A percentile compares a stretch with the other conserved stretches of the same genome.
These are phyloP conservation scores for Zaprionus nigranus DNA, from an alignment of 1,140 invertebrate species.

Conservation along the genomic window DNA sequence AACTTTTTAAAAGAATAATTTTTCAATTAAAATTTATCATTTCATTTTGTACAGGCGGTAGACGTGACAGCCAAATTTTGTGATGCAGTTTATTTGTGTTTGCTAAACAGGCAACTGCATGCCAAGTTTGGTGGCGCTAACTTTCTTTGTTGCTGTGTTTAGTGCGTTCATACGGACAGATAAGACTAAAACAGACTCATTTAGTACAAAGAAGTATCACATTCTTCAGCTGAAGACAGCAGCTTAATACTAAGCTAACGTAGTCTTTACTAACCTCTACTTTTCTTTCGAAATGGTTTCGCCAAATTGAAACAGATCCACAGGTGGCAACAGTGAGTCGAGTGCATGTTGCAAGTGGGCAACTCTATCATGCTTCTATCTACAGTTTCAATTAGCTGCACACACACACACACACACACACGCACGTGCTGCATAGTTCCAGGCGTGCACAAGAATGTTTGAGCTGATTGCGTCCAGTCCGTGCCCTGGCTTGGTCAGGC, in stretches of 20 bases:
- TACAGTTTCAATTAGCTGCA: slow-evolving; percentile 3
- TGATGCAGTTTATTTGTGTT: no score
- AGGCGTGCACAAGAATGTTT: slow-evolving; percentile 34
- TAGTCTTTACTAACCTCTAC: not conserved
- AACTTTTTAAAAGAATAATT: no score
- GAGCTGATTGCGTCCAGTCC: slow-evolving; percentile 9
- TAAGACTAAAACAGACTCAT: no score
- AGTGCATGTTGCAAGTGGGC: not conserved
- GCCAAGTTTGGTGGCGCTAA: not conserved
- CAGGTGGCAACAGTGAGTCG: not conserved
- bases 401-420: not conserved
- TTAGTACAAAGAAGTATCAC: no score
- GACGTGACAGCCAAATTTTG: no score
- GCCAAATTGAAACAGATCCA: not conserved
- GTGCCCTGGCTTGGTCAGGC: slow-evolving; percentile 9
- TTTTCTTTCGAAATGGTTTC: not conserved
- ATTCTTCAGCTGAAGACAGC: no score
- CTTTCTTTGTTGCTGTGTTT: not conserved
- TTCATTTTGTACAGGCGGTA: not conserved
- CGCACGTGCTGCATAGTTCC: slow-evolving; percentile 17
- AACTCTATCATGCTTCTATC: slow-evolving; percentile 3
- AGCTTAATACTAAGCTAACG: no score
- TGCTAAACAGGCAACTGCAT: no score
- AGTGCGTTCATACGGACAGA: no score
- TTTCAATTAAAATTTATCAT: no score